Evolutionary conservation across 2,113 vertebrate species (phyloP).

Genomic region (Dicerorhinus sumatrensis): DNA sequence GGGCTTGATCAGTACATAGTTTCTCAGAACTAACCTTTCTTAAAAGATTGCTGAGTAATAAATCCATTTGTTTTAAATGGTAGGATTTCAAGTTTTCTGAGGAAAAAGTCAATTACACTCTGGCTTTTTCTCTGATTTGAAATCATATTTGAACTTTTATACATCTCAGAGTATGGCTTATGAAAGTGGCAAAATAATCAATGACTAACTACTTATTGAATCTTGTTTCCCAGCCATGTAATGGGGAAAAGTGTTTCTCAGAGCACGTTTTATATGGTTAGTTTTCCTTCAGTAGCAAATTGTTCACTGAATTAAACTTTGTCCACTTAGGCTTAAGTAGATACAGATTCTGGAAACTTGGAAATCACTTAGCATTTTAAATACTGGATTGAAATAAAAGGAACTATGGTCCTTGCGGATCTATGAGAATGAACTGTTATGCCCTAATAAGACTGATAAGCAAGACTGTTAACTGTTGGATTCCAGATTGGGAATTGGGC

Average conservation of each 20-base stretch:
- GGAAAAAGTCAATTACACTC: not conserved
- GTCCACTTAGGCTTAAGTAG: not conserved
- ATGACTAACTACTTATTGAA: not conserved
- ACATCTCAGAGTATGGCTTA: not conserved
- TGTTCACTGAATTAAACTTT: constrained; percentile 8
- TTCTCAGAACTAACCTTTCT: not conserved
- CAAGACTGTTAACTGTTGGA: not conserved
- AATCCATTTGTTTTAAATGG: not conserved
- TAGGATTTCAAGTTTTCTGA: constrained; percentile 27
- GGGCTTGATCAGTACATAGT: not conserved
- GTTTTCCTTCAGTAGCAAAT: constrained; percentile 1
- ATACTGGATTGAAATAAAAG: constrained; percentile 38
- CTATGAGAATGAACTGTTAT: not conserved
- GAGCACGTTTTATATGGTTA: not conserved
- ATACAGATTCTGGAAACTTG: not conserved
- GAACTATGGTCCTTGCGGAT: not conserved
- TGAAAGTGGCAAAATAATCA: constrained; percentile 15
- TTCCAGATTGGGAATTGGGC: not conserved
- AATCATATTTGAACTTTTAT: constrained; percentile 24
- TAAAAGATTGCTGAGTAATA: not conserved
- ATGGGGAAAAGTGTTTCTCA: not conserved
- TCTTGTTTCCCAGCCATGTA: not conserved
- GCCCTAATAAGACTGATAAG: not conserved
- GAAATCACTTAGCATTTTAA: not conserved
- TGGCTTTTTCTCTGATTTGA: not conserved